These are phyloP conservation scores for Petrolisthes cinctipes DNA, from an alignment of 2,888 invertebrate species.

Conservation along the genomic window DNA sequence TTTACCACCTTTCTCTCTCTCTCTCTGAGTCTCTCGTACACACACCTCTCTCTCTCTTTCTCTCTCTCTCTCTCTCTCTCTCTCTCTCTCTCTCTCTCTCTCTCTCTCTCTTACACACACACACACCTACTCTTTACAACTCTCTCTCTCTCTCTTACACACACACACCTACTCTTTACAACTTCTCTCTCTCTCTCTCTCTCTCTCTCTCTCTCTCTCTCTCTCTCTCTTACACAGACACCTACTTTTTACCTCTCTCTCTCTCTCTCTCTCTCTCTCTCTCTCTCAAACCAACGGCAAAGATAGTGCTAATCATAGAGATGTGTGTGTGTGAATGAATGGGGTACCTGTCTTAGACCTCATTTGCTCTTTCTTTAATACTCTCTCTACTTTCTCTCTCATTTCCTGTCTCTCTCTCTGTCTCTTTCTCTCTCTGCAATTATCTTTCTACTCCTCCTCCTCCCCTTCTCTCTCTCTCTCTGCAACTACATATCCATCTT, in stretches of 20 bases:
- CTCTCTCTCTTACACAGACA: neutral
- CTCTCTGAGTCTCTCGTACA: too few species aligned
- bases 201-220: neutral
- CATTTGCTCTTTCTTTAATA: neutral
- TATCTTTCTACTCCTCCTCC: neutral
- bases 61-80: too few species aligned
- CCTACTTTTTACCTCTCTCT: neutral
- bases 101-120: neutral
- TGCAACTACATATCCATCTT: neutral
- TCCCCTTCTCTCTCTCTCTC: neutral
- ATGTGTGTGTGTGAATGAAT: neutral
- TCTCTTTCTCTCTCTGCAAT: neutral
- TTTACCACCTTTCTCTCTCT: too few species aligned
- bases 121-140: conserved; percentile 24
- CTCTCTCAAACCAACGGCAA: neutral
- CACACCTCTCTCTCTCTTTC: too few species aligned
- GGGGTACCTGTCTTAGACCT: neutral
- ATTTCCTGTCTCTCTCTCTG: neutral
- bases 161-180: neutral
- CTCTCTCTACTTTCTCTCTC: neutral
- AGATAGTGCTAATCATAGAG: too few species aligned
- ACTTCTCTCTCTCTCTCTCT: neutral
- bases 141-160: conserved; percentile 5
- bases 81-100: too few species aligned
- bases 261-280: neutral